Evolutionary conservation across 2,888 invertebrate genomes (phyloP).

Genomic region (Conchocele bisecta): DNA sequence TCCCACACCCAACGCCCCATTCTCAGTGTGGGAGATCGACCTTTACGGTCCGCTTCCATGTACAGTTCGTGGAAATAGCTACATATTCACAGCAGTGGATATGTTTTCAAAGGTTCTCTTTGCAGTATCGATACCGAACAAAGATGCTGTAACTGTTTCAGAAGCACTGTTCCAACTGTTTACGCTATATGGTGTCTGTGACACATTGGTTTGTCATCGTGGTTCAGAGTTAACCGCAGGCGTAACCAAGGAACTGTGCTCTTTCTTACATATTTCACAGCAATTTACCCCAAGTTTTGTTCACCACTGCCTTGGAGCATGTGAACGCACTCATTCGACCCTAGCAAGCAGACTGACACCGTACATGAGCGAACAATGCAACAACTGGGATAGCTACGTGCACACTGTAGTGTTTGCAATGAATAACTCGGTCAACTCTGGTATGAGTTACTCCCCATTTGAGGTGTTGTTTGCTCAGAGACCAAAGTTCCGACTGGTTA

Average conservation of each 20-base stretch:
- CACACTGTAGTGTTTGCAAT: slow-evolving; percentile 37
- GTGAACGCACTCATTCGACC: slow-evolving; percentile 34
- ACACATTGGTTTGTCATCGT: slow-evolving; percentile 27
- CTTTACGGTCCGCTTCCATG: slow-evolving; percentile 31
- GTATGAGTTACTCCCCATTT: slow-evolving; percentile 42
- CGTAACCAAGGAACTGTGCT: slow-evolving; percentile 35
- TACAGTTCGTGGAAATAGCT: slow-evolving; percentile 29
- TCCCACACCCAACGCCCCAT: slow-evolving; percentile 29
- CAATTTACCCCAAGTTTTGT: slow-evolving; percentile 42
- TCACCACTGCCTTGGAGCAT: no score
- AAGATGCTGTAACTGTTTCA: slow-evolving; percentile 50
- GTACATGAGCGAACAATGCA: slow-evolving; percentile 18
- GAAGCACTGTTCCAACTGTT: no score
- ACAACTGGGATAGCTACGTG: slow-evolving; percentile 24
- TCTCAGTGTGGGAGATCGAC: slow-evolving; percentile 44
- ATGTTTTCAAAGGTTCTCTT: slow-evolving; percentile 48
- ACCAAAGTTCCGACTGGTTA: slow-evolving; percentile 36
- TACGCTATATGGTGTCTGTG: slow-evolving; percentile 22
- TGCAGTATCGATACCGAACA: slow-evolving; percentile 30
- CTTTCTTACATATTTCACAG: slow-evolving; percentile 33
- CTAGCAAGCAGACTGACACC: slow-evolving; percentile 35
- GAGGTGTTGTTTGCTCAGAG: slow-evolving; percentile 39
- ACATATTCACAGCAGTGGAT: slow-evolving; percentile 38
- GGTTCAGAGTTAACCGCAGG: slow-evolving; percentile 40
- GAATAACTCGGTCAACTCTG: slow-evolving; percentile 34